Percentiles rank a stretch among this genome's conserved stretches.
phyloP scores from a whole-genome alignment of 1,140 invertebrate species.

The Dendrolimus punctatus region DNA sequence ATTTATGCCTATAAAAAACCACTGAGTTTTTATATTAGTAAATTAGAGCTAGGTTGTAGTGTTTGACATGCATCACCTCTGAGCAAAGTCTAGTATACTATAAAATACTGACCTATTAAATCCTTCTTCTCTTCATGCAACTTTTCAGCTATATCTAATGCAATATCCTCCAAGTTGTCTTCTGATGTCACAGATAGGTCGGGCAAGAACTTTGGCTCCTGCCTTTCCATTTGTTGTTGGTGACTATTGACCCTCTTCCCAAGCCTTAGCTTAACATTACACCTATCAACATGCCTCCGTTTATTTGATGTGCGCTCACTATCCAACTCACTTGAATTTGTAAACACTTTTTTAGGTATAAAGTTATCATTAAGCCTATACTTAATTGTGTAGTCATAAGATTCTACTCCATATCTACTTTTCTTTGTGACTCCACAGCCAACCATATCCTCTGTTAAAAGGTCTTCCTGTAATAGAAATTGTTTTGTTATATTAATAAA shows the following conservation, averaged over 20 bases:
- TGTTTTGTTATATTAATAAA: no score
- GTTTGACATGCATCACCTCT: no score
- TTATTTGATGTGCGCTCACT: slow-evolving; percentile 60
- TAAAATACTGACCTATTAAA: slow-evolving; percentile 75
- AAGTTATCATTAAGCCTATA: slow-evolving; percentile 63
- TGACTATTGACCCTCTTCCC: slow-evolving; percentile 69
- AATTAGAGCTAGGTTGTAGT: no score
- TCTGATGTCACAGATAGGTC: slow-evolving; percentile 69
- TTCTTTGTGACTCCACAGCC: slow-evolving; percentile 61
- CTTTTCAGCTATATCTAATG: slow-evolving; percentile 79
- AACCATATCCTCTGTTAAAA: slow-evolving; percentile 62
- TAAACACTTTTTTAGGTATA: slow-evolving; percentile 55
- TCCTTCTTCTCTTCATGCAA: slow-evolving; percentile 80
- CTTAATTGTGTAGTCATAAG: slow-evolving; percentile 69
- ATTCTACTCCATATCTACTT: slow-evolving; percentile 61
- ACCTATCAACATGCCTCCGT: slow-evolving; percentile 73
- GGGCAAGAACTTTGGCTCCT: slow-evolving; percentile 65
- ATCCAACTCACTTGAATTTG: slow-evolving; percentile 29
- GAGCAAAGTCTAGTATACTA: no score
- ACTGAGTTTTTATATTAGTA: no score
- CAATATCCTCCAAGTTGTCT: slow-evolving; percentile 74
- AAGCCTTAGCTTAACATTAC: slow-evolving; percentile 74
- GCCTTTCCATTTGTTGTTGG: slow-evolving; percentile 64
- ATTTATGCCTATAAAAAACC: no score
- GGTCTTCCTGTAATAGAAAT: slow-evolving; percentile 46